Base-by-base conservation (phyloP, 2,888 invertebrate genomes). In the Empis stercorea region DNA sequence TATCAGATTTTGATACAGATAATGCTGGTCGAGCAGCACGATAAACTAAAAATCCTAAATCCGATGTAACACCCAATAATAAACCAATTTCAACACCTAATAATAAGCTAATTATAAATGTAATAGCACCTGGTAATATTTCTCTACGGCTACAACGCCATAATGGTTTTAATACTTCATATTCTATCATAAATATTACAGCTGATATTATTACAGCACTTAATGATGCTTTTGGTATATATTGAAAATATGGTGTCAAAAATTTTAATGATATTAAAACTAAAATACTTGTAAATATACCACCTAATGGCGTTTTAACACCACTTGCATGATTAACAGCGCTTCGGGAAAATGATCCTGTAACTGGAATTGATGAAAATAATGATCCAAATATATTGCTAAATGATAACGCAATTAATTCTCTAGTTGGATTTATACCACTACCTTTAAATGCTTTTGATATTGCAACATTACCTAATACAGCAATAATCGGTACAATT, bases 321-420 rank as follows among this genome's bases (percentile, higher is more conserved):
- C 93, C 93, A 61, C 91, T 91, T n/a, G 91, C 91, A 59, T 93
- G 88, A 71, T 94, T 94, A 1, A 95, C 92, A 17, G 94, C 94
- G 51, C 91, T 87, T 47, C 89, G 75, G 1, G 88, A 87, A 67
- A 91, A 91, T 0, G 88, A 88, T 6, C 88, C 93, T 4, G 88
- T 86, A 13, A 93, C 84, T 0, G 94, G 93, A 79, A 93, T 91
- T 0, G 93, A 87, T 3, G 82, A 83, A 44, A 88, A 85, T 60
- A 93, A 91, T 0, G 89, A 84, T 0, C 93, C 93, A 37, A 87
- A 69, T 39, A 93, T 76, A 63, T 93, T 94, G 52, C 89, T 81
- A 43, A 88, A 64, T 0, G 88, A 87, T 10, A 94, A 75, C 0
- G 93, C 91, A 36, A 93, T 69, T 37, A 95, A 71, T 68, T 95